Conservation (phyloP, 2,113 vertebrate species). For the Scomber scombrus region DNA sequence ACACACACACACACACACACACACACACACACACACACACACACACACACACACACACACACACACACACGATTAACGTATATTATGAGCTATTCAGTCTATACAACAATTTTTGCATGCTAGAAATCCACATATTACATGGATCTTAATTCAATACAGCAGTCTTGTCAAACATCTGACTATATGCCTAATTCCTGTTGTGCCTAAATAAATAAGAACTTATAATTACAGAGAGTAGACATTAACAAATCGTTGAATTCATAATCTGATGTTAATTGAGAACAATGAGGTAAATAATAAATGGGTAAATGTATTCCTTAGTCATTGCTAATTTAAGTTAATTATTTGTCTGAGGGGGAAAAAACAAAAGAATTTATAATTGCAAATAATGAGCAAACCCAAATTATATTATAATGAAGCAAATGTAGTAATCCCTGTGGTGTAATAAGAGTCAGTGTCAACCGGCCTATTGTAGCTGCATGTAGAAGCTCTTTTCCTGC, state of each 20-base stretch:
- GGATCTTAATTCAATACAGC: constrained; percentile 68
- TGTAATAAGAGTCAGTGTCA: constrained; percentile 66
- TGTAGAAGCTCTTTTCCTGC: constrained; percentile 68
- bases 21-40: constrained; percentile 42
- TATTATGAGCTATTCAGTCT: constrained; percentile 47
- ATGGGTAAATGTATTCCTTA: constrained; percentile 61
- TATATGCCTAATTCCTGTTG: constrained; percentile 66
- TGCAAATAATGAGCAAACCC: constrained; percentile 67
- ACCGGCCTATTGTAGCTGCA: constrained; percentile 67
- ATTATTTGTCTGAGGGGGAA: constrained; percentile 67
- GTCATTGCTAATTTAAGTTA: constrained; percentile 70
- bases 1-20: constrained; percentile 38
- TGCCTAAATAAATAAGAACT: constrained; percentile 71
- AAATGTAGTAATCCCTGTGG: constrained; percentile 70
- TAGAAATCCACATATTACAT: constrained; percentile 54
- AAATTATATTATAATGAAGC: constrained; percentile 75
- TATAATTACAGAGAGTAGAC: constrained; percentile 73
- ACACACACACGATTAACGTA: constrained; percentile 51
- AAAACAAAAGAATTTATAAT: constrained; percentile 74
- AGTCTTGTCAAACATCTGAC: constrained; percentile 63
- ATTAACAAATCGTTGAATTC: constrained; percentile 76
- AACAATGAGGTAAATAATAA: constrained; percentile 77
- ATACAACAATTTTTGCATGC: constrained; percentile 40
- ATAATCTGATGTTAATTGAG: constrained; percentile 79
- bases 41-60: constrained; percentile 28